Evolutionary conservation across 2,888 invertebrate species (phyloP), one percentile per base, ranked within the genome.

Genomic region (Desoria tigrina): DNA sequence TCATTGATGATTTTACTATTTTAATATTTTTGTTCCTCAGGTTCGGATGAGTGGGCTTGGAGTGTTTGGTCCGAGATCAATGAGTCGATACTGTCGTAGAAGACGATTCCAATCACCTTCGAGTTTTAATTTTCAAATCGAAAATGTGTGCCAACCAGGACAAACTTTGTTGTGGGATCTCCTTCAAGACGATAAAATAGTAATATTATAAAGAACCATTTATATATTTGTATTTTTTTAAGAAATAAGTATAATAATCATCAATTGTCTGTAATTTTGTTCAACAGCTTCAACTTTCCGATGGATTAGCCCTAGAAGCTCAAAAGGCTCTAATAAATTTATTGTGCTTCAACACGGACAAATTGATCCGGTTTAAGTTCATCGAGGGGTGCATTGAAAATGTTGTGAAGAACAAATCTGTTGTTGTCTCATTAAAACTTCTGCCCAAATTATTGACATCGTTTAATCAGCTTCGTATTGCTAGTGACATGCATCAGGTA

Each of bases 131-230:
- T 74, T 76, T 61, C 69, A 72, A 58, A 66, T 74, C 39, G 88
- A 87, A 73, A 87, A 90, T 77, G 93, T 95, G 27, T 94, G 94
- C 79, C 88, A 90, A 76, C 90, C 92, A 45, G 95, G 95, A 1
- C 92, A 91, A 79, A 96, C 95, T 6, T 82, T 96, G 69, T 84
- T 96, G 1, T 96, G 95, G 95, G 95, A 96, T 82, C 83, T 96
- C 70, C 83, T 96, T 72, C 94, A 94, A 81, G 94, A 95, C 80
- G 90, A 91, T 77, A 89, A 88, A 82, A 92, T 93, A 79, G 89
- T 89, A 82, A n/a, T n/a, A n/a, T n/a, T n/a, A n/a, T n/a, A n/a
- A 85, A 87, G 9, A 26, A 45, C 45, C 4, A 16, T 45, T n/a
- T n/a, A n/a, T n/a, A n/a, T n/a, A n/a, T n/a, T n/a, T n/a, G n/a